Conservation (phyloP, 2,888 invertebrate genomes). For the Capitulum mitella region DNA sequence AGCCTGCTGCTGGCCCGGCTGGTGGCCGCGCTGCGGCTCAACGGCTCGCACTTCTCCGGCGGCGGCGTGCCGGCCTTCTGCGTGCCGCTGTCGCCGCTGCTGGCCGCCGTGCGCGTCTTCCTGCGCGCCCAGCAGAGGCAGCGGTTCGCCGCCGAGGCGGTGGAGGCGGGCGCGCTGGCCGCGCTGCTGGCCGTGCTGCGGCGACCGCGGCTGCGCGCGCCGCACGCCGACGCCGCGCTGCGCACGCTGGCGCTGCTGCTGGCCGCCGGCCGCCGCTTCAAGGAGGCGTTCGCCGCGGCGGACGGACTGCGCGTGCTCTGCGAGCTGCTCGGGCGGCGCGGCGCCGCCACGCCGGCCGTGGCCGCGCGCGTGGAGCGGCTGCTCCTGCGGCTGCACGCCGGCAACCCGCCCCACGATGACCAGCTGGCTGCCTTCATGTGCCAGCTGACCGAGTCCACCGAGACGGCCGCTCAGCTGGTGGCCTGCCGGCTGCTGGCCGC, state of each 20-base stretch:
- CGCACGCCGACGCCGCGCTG: background rate
- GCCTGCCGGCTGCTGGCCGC: background rate
- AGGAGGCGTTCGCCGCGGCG: background rate
- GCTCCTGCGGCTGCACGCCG: background rate
- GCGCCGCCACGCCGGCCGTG: background rate
- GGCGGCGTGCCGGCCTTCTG: background rate
- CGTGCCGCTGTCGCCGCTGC: constrained; percentile 6
- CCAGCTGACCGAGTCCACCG: background rate
- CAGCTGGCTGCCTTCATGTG: constrained; percentile 1
- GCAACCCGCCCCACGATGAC: background rate
- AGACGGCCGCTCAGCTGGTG: background rate
- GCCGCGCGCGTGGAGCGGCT: constrained; percentile 3
- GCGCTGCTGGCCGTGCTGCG: background rate
- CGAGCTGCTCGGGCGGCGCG: background rate
- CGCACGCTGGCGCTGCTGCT: background rate
- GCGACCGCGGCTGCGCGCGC: background rate
- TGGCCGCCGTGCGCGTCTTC: background rate
- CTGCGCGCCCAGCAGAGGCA: constrained; percentile 1
- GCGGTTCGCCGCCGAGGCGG: background rate
- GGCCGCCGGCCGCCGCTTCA: background rate
- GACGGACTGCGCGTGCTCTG: background rate
- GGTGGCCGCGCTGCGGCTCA: background rate
- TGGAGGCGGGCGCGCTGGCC: background rate
- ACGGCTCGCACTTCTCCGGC: background rate
- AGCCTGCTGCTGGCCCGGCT: background rate